Base-by-base conservation (phyloP, 1,140 invertebrate species). In the Lepidurus apus region DNA sequence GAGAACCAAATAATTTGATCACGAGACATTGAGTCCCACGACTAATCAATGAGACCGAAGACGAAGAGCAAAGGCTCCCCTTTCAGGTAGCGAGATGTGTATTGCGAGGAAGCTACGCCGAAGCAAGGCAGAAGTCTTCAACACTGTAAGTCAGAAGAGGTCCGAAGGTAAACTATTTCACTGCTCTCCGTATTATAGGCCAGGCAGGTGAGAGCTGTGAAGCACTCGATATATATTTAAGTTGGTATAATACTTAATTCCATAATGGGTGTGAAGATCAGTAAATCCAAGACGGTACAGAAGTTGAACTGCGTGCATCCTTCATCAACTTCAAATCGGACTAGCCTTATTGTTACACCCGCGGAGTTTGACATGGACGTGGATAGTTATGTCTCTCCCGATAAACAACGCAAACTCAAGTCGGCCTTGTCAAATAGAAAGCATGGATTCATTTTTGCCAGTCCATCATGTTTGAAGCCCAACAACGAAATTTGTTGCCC, bases 1-100 rank as follows among this genome's bases (percentile, higher is more conserved):
- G 53, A 21, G 13, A 65, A 65, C 53, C 53, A 65, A 65, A 65
- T 65, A 65, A 65, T 65, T 65, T 65, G 53, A 13, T 47, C 17
- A n/a, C 17, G 13, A 65, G 53, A 65, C 53, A 65, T 21, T 21
- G 53, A 65, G 53, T 65, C 53, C n/a, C 21, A 7, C 53, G 6
- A 7, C 53, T 65, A 65, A 65, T 65, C 53, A 65, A 65, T 65
- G 53, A 6, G 53, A 65, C 53, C 21, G 6, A 9, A 21, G 17
- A 17, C 34, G 53, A 65, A 65, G 53, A 17, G 53, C 6, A 21
- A 65, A 8, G 10, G 53, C 21, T 65, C 53, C 21, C 53, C 53
- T 17, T 21, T 65, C 53, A 65, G 53, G 17, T 65, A 65, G 53
- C 53, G 13, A 65, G 53, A 65, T 65, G 53, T 13, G 7, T 65